Conservation (phyloP, 2,113 vertebrate genomes). For the Pagrus major region DNA sequence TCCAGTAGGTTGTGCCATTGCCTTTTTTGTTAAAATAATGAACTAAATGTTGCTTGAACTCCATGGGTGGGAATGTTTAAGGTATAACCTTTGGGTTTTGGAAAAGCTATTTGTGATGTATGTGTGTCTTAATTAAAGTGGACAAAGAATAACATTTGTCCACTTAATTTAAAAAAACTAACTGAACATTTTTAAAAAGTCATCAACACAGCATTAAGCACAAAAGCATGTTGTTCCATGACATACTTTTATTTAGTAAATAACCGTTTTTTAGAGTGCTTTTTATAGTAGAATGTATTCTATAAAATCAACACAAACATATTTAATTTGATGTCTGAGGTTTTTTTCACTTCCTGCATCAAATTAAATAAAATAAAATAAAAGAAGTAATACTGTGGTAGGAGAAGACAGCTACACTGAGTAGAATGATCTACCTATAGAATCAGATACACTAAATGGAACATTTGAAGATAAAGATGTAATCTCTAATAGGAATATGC, state of each 20-base stretch:
- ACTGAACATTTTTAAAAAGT: neutral
- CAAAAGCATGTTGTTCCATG: neutral
- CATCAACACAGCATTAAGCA: neutral
- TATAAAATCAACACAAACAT: neutral
- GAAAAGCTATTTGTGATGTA: neutral
- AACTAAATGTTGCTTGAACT: neutral
- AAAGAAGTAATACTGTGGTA: neutral
- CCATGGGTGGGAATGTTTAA: neutral
- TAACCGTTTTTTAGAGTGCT: neutral
- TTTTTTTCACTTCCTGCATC: neutral
- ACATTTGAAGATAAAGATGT: neutral
- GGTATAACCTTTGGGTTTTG: neutral
- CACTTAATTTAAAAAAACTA: neutral
- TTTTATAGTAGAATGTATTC: neutral
- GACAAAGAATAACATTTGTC: neutral
- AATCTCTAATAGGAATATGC: conserved; percentile 13
- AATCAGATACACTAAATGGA: conserved; percentile 13
- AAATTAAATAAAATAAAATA: neutral
- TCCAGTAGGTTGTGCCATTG: conserved; percentile 62
- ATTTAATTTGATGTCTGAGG: neutral
- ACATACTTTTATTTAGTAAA: neutral
- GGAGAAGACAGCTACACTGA: neutral
- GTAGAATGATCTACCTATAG: neutral
- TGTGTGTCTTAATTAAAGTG: neutral
- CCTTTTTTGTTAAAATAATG: conserved; percentile 7